Percentiles rank a stretch among this genome's conserved stretches.
Conservation (phyloP, 1,140 invertebrate species). For the Myzus persicae region DNA sequence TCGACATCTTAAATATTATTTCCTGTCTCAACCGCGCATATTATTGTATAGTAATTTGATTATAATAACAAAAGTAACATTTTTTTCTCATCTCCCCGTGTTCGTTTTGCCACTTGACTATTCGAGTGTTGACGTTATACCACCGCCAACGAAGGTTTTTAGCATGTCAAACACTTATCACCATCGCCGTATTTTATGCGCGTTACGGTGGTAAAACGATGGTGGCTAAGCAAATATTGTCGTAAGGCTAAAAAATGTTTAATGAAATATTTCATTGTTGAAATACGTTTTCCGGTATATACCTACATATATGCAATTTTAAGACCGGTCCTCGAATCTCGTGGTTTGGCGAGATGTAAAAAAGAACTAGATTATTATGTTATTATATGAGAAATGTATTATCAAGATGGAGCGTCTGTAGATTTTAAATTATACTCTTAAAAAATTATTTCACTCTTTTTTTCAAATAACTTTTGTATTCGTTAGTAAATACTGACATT, state of each 20-base stretch:
- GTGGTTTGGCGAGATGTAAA: not conserved
- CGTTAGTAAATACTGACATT: not conserved
- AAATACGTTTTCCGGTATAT: not conserved
- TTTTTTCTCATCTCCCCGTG: not conserved
- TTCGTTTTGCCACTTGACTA: not conserved
- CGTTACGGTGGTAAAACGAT: not conserved
- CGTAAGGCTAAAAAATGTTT: not conserved
- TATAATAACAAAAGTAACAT: not conserved
- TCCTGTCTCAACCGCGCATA: not conserved
- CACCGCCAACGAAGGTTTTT: not conserved
- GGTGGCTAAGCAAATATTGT: not conserved
- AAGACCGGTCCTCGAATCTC: not conserved
- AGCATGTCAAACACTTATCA: not conserved
- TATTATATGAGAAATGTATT: not conserved
- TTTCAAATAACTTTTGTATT: not conserved
- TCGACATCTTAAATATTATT: constrained; percentile 13
- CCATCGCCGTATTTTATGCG: not conserved
- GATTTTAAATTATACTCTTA: not conserved
- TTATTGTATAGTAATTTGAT: not conserved
- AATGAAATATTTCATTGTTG: not conserved
- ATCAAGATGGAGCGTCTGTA: not conserved
- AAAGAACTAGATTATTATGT: not conserved
- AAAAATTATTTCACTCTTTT: not conserved
- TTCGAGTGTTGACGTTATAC: not conserved
- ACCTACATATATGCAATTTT: not conserved